Evolutionary conservation across 2,797 vertebrate species (phyloP).

Genomic region (Halcyon smyrnensis): DNA sequence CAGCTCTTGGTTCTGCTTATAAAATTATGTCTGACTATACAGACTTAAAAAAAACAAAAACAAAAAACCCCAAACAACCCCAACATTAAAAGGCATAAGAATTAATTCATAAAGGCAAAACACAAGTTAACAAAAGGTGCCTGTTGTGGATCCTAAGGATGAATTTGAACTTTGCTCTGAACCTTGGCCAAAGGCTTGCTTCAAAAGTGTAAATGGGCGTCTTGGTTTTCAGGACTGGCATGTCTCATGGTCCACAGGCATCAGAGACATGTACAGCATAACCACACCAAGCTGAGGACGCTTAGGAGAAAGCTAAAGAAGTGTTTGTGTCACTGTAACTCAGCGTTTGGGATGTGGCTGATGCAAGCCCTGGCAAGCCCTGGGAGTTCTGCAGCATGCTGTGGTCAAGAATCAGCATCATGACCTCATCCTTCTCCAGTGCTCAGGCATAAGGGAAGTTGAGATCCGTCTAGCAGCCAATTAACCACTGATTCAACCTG

Average conservation of each 20-base stretch:
- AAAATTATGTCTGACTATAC: background rate
- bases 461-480: background rate
- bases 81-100: background rate
- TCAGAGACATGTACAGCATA: background rate
- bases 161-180: background rate
- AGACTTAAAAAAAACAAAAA: background rate
- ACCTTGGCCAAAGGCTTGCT: background rate
- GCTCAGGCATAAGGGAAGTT: background rate
- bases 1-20: background rate
- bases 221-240: background rate
- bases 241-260: background rate
- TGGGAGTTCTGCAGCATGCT: background rate
- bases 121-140: background rate
- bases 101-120: background rate
- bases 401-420: constrained; percentile 7
- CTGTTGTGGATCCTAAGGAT: background rate
- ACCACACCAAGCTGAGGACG: background rate
- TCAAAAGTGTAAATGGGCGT: background rate
- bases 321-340: background rate
- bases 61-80: background rate
- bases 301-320: background rate
- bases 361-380: constrained; percentile 2
- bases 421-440: background rate
- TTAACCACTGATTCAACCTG: constrained; percentile 25
- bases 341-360: background rate